These are phyloP conservation scores for Phaedon cochleariae DNA, from an alignment of 2,888 invertebrate species.

Conservation along the genomic window DNA sequence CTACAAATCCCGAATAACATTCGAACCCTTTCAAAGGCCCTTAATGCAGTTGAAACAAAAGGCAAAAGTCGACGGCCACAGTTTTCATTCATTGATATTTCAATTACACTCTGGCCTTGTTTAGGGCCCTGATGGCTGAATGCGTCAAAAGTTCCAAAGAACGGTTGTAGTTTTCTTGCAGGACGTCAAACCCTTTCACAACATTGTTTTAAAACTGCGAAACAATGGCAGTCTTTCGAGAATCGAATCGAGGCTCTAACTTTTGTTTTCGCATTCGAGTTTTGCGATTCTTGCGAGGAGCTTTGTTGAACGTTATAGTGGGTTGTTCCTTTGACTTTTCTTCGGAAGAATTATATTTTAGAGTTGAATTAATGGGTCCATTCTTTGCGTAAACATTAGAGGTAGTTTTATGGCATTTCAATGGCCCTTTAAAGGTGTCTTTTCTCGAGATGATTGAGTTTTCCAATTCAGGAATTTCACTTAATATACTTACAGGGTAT, in stretches of 20 bases:
- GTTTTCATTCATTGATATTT: conserved; percentile 61
- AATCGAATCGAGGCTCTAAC: conserved; percentile 44
- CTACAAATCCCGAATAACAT: conserved; percentile 45
- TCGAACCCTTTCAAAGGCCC: conserved; percentile 49
- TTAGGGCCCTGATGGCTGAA: conserved; percentile 50
- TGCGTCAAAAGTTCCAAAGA: conserved; percentile 53
- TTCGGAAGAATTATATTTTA: not conserved
- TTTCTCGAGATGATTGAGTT: too few relatives aligned
- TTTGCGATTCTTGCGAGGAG: not conserved
- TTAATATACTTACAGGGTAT: too few relatives aligned
- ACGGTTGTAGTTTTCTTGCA: conserved; percentile 54
- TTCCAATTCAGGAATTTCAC: too few relatives aligned
- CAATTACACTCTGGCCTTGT: conserved; percentile 58
- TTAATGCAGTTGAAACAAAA: conserved; percentile 54
- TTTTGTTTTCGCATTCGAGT: conserved; percentile 35
- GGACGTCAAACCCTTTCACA: conserved; percentile 52
- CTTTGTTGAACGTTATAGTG: not conserved
- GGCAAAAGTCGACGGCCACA: conserved; percentile 58
- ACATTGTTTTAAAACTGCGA: conserved; percentile 55
- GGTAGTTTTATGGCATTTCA: not conserved
- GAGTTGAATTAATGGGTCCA: not conserved
- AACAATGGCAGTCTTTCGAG: conserved; percentile 52
- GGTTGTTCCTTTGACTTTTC: not conserved
- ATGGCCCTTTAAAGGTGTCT: not conserved
- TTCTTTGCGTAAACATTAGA: not conserved